Base-by-base conservation (phyloP, 2,888 invertebrate genomes). In the Arge pagana region DNA sequence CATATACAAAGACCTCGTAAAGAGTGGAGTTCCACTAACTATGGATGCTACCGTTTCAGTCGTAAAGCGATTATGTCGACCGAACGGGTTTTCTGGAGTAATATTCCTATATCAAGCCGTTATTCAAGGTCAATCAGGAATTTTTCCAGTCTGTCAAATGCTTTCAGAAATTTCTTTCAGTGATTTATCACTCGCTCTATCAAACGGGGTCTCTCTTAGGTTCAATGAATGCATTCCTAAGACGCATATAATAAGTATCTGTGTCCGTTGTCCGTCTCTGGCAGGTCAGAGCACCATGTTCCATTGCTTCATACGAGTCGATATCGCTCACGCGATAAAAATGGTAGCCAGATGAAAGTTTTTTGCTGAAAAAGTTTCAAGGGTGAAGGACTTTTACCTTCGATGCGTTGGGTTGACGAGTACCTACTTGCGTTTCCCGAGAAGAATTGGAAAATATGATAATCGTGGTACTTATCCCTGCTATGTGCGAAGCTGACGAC, bases 291-390 rank as follows among this genome's bases (percentile, higher is more conserved):
- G 16, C 10, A 16, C 15, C 8, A 2, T 36, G 8, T 18, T 18
- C 16, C 36, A 13, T 15, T 36, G 36, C 10, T 36, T 15, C 16
- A 36, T 36, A n/a, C 15, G 36, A 8, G 36, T 36, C 36, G 36
- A 36, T 16, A 36, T 36, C 6, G 36, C 36, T n/a, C 36, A 36
- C 36, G 10, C 36, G 36, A 16, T 36, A 15, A 16, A 36, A 16
- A 36, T 36, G 16, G 36, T 36, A 15, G 8, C 16, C 4, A 13
- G 16, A 36, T 36, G 36, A 18, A 36, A 36, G 16, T 36, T 16
- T 16, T 36, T 36, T 16, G 16, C 16, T 36, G 36, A 18, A 2
- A 36, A 36, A 16, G 16, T 15, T 6, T 36, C 16, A 7, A 13
- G 36, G 3, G 18, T 36, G 8, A 36, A 36, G 6, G 36, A 36